phyloP scores from a whole-genome alignment of 2,113 vertebrate genomes.

The Datnioides undecimradiatus region DNA sequence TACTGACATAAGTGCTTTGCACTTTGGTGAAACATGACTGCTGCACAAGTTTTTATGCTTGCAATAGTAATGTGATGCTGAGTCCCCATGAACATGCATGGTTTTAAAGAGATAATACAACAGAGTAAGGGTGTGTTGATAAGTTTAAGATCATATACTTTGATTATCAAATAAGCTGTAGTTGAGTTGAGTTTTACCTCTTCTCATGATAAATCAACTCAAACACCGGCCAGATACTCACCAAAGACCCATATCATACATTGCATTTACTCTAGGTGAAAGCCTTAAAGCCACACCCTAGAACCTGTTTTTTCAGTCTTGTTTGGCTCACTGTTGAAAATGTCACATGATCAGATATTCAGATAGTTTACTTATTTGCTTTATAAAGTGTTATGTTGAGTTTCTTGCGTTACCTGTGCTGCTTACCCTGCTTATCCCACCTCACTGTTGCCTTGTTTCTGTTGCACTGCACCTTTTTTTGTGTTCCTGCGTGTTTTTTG shows the following conservation, averaged over 20 bases:
- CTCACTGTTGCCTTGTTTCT: slow-evolving; percentile 73
- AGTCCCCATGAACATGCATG: slow-evolving; percentile 39
- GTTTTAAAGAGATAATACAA: slow-evolving; percentile 16
- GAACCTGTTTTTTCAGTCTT: slow-evolving; percentile 37
- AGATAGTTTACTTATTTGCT: slow-evolving; percentile 26
- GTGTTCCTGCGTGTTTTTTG: slow-evolving; percentile 89
- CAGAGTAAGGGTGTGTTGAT: not conserved
- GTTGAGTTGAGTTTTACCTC: not conserved
- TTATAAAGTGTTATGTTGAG: slow-evolving; percentile 30
- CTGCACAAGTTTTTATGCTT: slow-evolving; percentile 12
- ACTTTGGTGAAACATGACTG: not conserved
- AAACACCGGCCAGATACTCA: not conserved
- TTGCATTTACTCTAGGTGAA: slow-evolving; percentile 13
- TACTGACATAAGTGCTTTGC: not conserved
- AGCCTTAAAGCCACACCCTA: slow-evolving; percentile 7
- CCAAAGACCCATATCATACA: not conserved
- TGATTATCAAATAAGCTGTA: not conserved
- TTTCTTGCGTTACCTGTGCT: slow-evolving; percentile 33
- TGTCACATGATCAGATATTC: slow-evolving; percentile 15
- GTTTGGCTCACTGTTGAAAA: slow-evolving; percentile 27
- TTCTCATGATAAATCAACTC: not conserved
- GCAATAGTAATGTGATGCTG: slow-evolving; percentile 7
- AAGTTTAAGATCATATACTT: slow-evolving; percentile 9
- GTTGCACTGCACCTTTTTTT: slow-evolving; percentile 82
- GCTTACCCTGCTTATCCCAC: slow-evolving; percentile 71